Percentiles rank a stretch among this genome's conserved stretches.
Conservation (phyloP, 2,797 vertebrate genomes). For the Heteromormyrus szaboi region DNA sequence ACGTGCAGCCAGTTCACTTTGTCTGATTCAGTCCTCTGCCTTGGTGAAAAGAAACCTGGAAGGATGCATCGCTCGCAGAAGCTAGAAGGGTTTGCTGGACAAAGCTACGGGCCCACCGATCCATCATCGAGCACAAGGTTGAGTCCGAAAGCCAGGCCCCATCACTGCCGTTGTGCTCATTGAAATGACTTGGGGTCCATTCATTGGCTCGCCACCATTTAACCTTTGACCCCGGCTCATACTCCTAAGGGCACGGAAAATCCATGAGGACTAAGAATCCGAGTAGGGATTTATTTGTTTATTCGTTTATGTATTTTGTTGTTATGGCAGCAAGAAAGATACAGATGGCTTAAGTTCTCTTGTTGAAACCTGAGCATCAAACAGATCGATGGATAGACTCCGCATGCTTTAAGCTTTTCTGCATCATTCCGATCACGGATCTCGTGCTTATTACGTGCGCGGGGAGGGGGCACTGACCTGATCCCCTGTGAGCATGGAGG, state of each 20-base stretch:
- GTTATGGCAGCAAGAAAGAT: background rate
- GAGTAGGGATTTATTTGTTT: background rate
- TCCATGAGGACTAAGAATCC: background rate
- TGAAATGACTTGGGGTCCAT: conserved; percentile 19
- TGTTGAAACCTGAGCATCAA: background rate
- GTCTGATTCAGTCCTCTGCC: conserved; percentile 30
- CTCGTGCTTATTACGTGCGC: background rate
- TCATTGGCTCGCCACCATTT: conserved; percentile 8
- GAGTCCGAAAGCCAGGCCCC: background rate
- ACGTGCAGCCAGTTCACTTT: background rate
- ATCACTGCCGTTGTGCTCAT: conserved; percentile 13
- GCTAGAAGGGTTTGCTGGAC: conserved; percentile 25
- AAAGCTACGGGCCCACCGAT: conserved; percentile 11
- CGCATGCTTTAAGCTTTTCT: background rate
- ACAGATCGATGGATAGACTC: background rate
- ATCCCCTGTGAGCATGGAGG: background rate
- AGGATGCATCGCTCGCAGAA: conserved; percentile 30
- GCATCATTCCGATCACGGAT: background rate
- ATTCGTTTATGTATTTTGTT: conserved; percentile 12
- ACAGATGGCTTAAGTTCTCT: conserved; percentile 13
- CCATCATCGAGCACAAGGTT: conserved; percentile 24
- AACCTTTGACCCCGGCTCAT: background rate
- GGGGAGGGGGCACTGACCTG: background rate
- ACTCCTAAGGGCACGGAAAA: background rate
- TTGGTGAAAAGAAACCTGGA: conserved; percentile 34